Conservation (phyloP, 2,888 invertebrate genomes). For the Eurois occulta region DNA sequence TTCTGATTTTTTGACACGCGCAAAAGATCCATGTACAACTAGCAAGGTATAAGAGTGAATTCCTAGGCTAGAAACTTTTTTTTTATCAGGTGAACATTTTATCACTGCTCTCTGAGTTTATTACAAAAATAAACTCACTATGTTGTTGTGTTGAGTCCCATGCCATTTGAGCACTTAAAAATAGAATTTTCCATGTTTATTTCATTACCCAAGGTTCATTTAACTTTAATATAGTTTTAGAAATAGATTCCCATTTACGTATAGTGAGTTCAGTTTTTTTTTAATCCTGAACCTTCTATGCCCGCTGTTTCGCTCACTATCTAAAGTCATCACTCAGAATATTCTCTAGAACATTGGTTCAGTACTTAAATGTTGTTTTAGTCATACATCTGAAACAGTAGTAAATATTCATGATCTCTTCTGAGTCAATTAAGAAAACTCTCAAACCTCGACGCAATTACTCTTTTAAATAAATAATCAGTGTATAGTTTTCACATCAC, state of each 20-base stretch:
- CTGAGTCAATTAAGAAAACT: no score
- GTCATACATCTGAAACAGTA: neutral
- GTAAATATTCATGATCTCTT: neutral
- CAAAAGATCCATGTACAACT: neutral
- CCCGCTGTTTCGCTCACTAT: neutral
- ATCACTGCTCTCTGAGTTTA: neutral
- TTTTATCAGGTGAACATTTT: neutral
- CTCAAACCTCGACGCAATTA: no score
- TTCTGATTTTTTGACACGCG: no score
- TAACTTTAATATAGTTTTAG: conserved; percentile 16
- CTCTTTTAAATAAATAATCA: no score
- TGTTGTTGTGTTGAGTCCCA: conserved; percentile 26
- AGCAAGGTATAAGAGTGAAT: neutral
- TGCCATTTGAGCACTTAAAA: conserved; percentile 17
- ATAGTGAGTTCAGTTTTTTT: neutral
- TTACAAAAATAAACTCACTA: neutral
- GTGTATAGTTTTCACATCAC: no score
- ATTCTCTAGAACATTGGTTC: no score
- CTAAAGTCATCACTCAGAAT: no score
- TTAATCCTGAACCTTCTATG: neutral
- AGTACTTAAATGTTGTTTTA: no score
- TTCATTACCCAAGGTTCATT: conserved; percentile 32
- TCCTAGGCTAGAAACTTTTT: neutral
- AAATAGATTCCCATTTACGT: conserved; percentile 18
- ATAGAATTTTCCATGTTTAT: conserved; percentile 46